Evolutionary conservation across 2,888 invertebrate species (phyloP).

Genomic region (Epiblema foenella): DNA sequence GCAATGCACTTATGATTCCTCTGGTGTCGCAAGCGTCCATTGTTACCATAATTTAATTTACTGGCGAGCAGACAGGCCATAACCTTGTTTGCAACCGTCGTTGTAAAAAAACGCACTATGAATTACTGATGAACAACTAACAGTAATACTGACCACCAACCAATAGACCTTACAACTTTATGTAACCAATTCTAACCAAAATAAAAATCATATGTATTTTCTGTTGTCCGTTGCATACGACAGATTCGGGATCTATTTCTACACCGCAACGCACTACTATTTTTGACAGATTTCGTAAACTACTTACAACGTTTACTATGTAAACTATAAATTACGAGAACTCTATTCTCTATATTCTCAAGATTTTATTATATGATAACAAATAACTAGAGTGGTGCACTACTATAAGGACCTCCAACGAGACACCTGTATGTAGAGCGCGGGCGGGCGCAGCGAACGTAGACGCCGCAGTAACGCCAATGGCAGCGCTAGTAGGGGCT

Average conservation of each 20-base stretch:
- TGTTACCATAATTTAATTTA: no score
- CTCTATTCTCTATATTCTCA: no score
- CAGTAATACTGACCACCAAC: background rate
- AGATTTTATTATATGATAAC: no score
- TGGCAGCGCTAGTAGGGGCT: constrained; percentile 87
- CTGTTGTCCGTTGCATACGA: background rate
- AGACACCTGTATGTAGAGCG: constrained; percentile 70
- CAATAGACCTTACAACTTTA: background rate
- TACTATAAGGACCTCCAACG: no score
- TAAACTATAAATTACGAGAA: no score
- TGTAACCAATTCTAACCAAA: background rate
- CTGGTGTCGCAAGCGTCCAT: no score
- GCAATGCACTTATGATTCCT: no score
- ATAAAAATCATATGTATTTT: background rate
- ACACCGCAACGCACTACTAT: background rate
- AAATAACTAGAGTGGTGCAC: no score
- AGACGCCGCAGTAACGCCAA: constrained; percentile 75
- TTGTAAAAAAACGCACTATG: no score
- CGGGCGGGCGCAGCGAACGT: constrained; percentile 63
- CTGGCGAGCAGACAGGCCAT: no score
- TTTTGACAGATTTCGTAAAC: background rate
- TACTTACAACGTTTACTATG: no score
- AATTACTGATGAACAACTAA: background rate
- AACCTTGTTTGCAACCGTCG: no score
- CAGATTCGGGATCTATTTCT: background rate